Evolutionary conservation across 2,888 invertebrate genomes (phyloP), one percentile per base, ranked within the genome.

Genomic region (Phortica okadai): DNA sequence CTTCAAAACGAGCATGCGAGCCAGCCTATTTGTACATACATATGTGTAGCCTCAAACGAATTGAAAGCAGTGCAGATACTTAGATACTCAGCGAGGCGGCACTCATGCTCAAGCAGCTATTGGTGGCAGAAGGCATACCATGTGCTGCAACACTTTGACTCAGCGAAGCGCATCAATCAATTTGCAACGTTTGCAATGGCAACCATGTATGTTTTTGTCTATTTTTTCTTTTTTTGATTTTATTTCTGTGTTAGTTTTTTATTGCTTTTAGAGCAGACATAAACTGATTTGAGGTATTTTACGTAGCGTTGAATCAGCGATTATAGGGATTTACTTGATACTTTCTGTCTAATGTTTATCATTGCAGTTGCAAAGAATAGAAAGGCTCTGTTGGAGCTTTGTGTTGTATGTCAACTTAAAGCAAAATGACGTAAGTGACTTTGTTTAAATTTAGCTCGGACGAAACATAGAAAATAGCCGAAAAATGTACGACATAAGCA

Each of bases 81-180:
- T 8, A 50, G 50, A 50, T 50, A 2, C 8, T 10, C 56, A 41
- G 14, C 11, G 56, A 5, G 21, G 59, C 1, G 45, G 16, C 16
- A 33, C 56, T 11, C 11, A 25, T 72, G 72, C 69, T 50, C 21
- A 50, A 50, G 50, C 50, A 50, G 8, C 50, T 50, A 14, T 14
- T 50, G 8, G 69, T 16, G 54, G 50, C 14, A 64, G 21, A 8
- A 54, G 21, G 33, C 45, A 44, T 70, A 0, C 54, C 41, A 70
- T 50, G 33, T 74, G 77, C 70, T 78, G 80, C 80, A 56, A 41
- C 56, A 79, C 78, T 82, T 73, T 75, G 64, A 79, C 77, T 74
- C 85, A 83, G 79, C 81, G 85, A 84, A 81, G 86, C 85, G 83
- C 81, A 80, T 80, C 86, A 86, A 86, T 85, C 87, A 83, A 78